These are phyloP conservation scores for Psix sp. DNA, from an alignment of 1,140 invertebrate species.

Conservation along the genomic window DNA sequence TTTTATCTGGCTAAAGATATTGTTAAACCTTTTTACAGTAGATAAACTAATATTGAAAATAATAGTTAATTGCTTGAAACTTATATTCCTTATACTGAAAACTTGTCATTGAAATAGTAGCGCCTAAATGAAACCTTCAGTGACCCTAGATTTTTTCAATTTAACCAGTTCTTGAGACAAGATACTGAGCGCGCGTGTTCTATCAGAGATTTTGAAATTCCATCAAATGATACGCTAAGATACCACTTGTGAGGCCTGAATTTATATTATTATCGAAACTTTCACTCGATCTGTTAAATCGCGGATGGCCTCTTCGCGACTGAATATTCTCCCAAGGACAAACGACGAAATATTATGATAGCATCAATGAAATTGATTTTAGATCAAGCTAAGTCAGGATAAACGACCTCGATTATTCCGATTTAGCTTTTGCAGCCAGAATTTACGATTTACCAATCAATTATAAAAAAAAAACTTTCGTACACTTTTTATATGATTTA, in stretches of 20 bases:
- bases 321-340: constrained; percentile 32
- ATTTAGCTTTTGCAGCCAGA: no score
- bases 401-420: no score
- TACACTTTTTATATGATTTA: not conserved
- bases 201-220: constrained; percentile 25
- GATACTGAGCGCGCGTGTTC: constrained; percentile 6
- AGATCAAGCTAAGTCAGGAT: not conserved
- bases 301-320: constrained; percentile 22
- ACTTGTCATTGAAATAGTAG: constrained; percentile 1
- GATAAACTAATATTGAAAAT: no score
- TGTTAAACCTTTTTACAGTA: no score
- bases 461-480: not conserved
- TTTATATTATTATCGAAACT: constrained; percentile 47
- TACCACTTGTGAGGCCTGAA: constrained; percentile 16
- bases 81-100: no score
- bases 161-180: constrained; percentile 4
- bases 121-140: not conserved
- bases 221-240: constrained; percentile 26
- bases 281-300: constrained; percentile 43
- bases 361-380: constrained; percentile 22
- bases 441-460: not conserved
- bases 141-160: constrained; percentile 3
- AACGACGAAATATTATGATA: constrained; percentile 35
- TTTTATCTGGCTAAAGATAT: no score
- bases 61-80: no score